A percentile compares a stretch with the other conserved stretches of the same genome.
Evolutionary conservation across 1,140 invertebrate genomes (phyloP).

Genomic region (Semibalanus balanoides): DNA sequence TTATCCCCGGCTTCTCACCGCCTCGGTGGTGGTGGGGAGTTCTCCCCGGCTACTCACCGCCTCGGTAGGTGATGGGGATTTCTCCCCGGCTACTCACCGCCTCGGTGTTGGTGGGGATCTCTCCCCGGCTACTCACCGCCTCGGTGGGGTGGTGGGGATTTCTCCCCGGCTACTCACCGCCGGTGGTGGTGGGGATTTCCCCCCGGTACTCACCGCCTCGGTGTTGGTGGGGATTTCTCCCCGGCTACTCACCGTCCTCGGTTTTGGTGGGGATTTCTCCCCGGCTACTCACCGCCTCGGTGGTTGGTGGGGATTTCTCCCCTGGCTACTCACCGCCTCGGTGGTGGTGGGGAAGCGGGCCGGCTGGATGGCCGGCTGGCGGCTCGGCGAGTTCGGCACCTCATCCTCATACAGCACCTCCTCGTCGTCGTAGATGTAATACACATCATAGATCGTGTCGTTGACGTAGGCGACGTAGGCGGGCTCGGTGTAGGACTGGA

Average conservation of each 20-base stretch:
- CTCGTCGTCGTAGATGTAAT: slow-evolving; percentile 6
- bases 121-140: background rate
- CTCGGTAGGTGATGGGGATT: too few species aligned
- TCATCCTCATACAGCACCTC: slow-evolving; percentile 1
- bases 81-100: background rate
- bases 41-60: too few species aligned
- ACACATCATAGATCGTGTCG: slow-evolving; percentile 5
- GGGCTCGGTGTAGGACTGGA: background rate
- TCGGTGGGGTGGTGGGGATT: background rate
- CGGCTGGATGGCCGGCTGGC: too few species aligned
- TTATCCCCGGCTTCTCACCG: too few species aligned
- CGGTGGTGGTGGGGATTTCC: too few species aligned
- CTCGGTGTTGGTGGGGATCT: background rate
- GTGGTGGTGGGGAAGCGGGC: background rate
- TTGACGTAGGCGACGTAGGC: slow-evolving; percentile 4
- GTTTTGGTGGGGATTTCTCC: background rate
- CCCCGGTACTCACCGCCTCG: background rate
- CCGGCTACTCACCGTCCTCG: too few species aligned
- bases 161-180: too few species aligned
- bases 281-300: too few species aligned
- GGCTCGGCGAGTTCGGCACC: background rate
- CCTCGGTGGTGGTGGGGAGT: background rate
- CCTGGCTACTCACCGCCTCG: background rate
- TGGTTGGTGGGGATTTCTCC: too few species aligned
- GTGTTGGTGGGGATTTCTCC: background rate